Base-by-base conservation (phyloP, 2,888 invertebrate genomes). In the Pterostichus niger region DNA sequence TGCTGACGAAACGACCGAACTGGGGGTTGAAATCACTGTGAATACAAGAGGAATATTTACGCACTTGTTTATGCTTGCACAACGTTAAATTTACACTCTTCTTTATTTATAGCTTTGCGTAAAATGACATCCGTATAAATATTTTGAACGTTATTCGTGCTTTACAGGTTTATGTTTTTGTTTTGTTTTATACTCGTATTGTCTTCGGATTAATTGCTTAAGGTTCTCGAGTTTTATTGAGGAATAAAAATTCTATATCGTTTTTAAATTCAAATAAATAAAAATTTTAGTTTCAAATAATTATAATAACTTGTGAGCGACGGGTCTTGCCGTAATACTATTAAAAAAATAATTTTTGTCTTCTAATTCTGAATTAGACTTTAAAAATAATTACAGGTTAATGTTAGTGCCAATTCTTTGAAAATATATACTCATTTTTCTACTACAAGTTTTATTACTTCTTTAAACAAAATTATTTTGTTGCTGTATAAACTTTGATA, bases 41-140 rank as follows among this genome's bases (percentile, higher is more conserved):
- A 75, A 52, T 64, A 35, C 49, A 75, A 49, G 75, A 52, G 75
- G 59, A 59, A 56, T 78, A 78, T 78, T 78, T 78, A 78, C 78
- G 78, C 59, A 77, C 59, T 56, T 77, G 59, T 61, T 59, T 56
- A 56, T 56, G 59, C 44, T 13, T 56, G 78, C 44, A 78, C 61
- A 59, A 56, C 40, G 40, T 52, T 54, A 59, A 61, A 78, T 59
- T 56, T 78, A 59, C 75, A 75, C 40, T 44, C 35, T 78, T 78
- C 59, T 78, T 59, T 78, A 59, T 78, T 78, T 78, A 78, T 78
- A 44, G 75, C 75, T 24, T 75, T 13, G 75, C 75, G 75, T 75
- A 33, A 75, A 75, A 49, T 49, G 75, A 52, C 75, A 75, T 31
- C 15, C 24, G 52, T 49, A 52, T 75, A 33, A 75, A 75, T 71